Evolutionary conservation across 1,140 invertebrate species (phyloP).

Genomic region (Papilio polyxenes): DNA sequence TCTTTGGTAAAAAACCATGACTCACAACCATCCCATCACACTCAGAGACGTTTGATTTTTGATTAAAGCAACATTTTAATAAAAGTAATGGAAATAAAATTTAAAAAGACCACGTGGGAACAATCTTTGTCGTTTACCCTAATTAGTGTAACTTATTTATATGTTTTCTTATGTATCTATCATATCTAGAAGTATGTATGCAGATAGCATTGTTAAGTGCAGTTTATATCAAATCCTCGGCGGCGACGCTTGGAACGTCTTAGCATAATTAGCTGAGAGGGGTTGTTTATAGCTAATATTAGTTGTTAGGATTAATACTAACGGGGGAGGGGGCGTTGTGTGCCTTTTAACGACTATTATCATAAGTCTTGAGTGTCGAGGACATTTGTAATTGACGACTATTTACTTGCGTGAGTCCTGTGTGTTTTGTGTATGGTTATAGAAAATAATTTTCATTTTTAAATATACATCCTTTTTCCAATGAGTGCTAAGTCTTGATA

Average conservation of each 20-base stretch:
- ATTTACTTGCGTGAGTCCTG: not conserved
- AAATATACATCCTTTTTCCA: no score
- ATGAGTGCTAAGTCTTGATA: no score
- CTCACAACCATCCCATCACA: no score
- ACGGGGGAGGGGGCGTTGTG: conserved; percentile 54
- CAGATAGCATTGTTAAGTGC: conserved; percentile 40
- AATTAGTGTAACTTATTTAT: not conserved
- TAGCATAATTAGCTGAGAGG: conserved; percentile 75
- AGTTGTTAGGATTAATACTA: conserved; percentile 75
- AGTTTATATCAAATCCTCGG: conserved; percentile 53
- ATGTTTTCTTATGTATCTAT: not conserved
- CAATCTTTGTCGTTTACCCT: not conserved
- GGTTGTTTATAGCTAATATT: conserved; percentile 78
- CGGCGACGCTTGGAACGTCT: conserved; percentile 65
- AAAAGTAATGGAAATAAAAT: no score
- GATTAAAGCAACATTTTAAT: no score
- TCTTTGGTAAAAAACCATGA: not conserved
- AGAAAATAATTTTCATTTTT: no score
- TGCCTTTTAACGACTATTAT: conserved; percentile 64
- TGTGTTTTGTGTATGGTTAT: not conserved
- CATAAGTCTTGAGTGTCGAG: conserved; percentile 57
- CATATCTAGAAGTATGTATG: conserved; percentile 4
- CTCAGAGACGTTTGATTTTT: not conserved
- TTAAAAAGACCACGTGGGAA: not conserved
- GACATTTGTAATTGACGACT: conserved; percentile 38